Percentiles rank a stretch among this genome's conserved stretches.
Evolutionary conservation across 2,797 vertebrate genomes (phyloP).

Genomic region (Chelmon rostratus): DNA sequence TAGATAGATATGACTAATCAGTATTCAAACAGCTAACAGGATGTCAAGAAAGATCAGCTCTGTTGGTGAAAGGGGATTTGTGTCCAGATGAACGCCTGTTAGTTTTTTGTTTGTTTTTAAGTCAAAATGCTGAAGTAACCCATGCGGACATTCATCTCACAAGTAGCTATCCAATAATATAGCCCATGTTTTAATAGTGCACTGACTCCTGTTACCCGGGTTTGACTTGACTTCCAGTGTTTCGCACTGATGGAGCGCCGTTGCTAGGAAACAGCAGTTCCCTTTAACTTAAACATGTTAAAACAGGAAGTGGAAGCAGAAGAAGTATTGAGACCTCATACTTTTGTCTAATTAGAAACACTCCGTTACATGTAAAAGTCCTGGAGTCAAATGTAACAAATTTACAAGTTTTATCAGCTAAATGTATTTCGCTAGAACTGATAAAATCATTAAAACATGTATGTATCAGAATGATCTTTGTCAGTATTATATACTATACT

Average conservation of each 20-base stretch:
- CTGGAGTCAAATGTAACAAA: too few relatives aligned
- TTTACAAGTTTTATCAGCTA: too few relatives aligned
- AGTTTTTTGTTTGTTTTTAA: too few relatives aligned
- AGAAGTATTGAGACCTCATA: not conserved
- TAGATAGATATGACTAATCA: not conserved
- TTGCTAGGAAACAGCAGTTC: slow-evolving; percentile 20
- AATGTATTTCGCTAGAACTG: not conserved
- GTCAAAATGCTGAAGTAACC: not conserved
- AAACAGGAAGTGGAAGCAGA: not conserved
- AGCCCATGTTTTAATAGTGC: too few relatives aligned
- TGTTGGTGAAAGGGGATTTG: not conserved
- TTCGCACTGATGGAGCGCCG: not conserved
- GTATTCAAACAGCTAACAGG: not conserved
- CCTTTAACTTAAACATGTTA: not conserved
- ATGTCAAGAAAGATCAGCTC: not conserved
- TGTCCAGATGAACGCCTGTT: not conserved
- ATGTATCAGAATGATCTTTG: not conserved
- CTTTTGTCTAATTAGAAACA: too few relatives aligned
- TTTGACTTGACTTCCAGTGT: not conserved
- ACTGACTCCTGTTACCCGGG: too few relatives aligned
- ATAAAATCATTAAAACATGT: not conserved
- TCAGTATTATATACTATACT: not conserved
- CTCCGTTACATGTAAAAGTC: not conserved
- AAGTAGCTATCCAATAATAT: not conserved
- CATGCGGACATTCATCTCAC: not conserved